phyloP scores from a whole-genome alignment of 1,140 invertebrate genomes.

The Panulirus ornatus region DNA sequence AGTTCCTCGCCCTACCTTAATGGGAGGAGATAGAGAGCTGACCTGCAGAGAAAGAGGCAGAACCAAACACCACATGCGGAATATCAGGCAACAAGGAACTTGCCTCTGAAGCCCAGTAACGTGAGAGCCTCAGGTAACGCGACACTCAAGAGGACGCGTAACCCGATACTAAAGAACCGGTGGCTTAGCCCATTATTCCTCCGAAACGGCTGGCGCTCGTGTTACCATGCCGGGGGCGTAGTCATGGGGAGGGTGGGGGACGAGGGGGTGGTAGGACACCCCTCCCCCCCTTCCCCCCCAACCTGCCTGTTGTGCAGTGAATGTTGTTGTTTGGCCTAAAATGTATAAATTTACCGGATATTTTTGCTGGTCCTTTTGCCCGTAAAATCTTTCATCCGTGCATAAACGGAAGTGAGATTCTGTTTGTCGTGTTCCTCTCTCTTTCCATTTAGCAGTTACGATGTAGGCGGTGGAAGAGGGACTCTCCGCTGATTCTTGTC shows the following conservation, averaged over 20 bases:
- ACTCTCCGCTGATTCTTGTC: too few relatives aligned
- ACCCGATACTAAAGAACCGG: constrained; percentile 64
- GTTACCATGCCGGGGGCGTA: not conserved
- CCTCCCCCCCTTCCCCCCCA: not conserved
- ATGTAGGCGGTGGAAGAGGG: too few relatives aligned
- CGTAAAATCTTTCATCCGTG: too few relatives aligned
- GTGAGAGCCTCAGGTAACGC: constrained; percentile 22
- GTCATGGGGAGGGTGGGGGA: not conserved
- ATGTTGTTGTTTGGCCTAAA: too few relatives aligned
- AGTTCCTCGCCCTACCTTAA: too few relatives aligned
- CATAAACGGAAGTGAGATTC: too few relatives aligned
- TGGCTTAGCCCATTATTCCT: constrained; percentile 62
- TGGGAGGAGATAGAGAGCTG: not conserved
- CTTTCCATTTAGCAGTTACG: too few relatives aligned
- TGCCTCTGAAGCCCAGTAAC: constrained; percentile 28
- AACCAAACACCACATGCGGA: not conserved
- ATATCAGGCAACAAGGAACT: not conserved
- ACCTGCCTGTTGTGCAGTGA: not conserved
- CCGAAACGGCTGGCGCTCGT: constrained; percentile 48
- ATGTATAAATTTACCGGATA: too few relatives aligned
- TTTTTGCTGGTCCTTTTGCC: too few relatives aligned
- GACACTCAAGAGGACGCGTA: constrained; percentile 21
- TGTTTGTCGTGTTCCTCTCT: too few relatives aligned
- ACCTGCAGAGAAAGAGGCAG: constrained; percentile 5
- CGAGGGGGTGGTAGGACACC: not conserved